Percentiles rank a stretch among this genome's conserved stretches.
Evolutionary conservation across 37 sponge, comb jelly and placozoan genomes (phyloP).

Genomic region (Beroe ovata): DNA sequence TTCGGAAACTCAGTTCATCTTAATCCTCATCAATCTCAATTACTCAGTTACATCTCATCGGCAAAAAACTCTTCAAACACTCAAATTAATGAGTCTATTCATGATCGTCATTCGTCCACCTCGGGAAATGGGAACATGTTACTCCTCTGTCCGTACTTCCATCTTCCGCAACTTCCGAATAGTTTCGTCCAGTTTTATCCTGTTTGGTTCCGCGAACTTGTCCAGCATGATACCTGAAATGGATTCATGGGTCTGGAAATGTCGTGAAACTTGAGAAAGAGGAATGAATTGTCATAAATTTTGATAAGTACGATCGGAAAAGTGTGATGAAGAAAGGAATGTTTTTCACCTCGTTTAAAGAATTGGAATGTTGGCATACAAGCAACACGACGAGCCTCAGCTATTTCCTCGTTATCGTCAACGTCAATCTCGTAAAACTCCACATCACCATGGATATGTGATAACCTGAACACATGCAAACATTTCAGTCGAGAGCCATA

Average conservation of each 20-base stretch:
- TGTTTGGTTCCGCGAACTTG: conserved; percentile 65
- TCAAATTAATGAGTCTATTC: not conserved
- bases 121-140: too few species aligned
- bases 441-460: conserved; percentile 57
- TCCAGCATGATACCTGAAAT: conserved; percentile 47
- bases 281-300: too few species aligned
- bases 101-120: too few species aligned
- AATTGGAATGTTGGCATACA: conserved; percentile 67
- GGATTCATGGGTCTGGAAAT: not conserved
- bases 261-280: too few species aligned
- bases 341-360: conserved; percentile 24
- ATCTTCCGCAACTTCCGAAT: conserved; percentile 50
- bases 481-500: too few species aligned
- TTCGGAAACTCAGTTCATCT: too few species aligned
- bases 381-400: conserved; percentile 39
- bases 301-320: too few species aligned
- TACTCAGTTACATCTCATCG: too few species aligned
- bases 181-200: conserved; percentile 59
- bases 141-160: conserved; percentile 52
- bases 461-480: conserved; percentile 10
- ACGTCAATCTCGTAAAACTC: conserved; percentile 58
- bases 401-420: conserved; percentile 59
- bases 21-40: too few species aligned
- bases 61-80: too few species aligned
- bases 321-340: not conserved